Conservation (phyloP, 2,113 vertebrate species). For the Toxotes jaculatrix region DNA sequence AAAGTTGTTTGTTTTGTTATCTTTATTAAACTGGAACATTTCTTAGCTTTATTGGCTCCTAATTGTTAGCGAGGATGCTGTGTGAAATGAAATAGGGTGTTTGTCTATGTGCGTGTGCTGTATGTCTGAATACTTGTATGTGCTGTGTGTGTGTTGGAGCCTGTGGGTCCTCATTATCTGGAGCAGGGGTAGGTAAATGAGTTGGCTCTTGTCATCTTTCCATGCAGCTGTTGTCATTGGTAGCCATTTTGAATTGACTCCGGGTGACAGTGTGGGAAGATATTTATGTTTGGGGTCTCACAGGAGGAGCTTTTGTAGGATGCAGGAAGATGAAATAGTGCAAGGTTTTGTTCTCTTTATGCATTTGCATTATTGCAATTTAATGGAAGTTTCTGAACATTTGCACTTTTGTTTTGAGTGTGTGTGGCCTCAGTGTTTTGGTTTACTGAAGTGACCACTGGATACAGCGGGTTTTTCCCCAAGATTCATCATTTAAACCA, state of each 20-base stretch:
- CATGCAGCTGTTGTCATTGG: slow-evolving; percentile 62
- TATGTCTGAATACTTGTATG: slow-evolving; percentile 17
- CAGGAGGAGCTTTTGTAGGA: slow-evolving; percentile 2
- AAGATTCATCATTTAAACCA: neutral
- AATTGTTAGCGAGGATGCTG: slow-evolving; percentile 38
- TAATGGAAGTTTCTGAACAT: slow-evolving; percentile 1
- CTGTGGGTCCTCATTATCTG: slow-evolving; percentile 71
- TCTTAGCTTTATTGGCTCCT: slow-evolving; percentile 47
- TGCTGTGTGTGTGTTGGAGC: slow-evolving; percentile 32
- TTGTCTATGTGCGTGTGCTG: neutral
- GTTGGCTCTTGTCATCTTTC: slow-evolving; percentile 64
- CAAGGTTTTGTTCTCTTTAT: neutral
- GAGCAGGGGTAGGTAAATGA: slow-evolving; percentile 76
- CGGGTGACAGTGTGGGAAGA: slow-evolving; percentile 37
- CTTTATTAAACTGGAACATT: slow-evolving; percentile 46
- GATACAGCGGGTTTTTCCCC: neutral
- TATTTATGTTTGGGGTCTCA: slow-evolving; percentile 35
- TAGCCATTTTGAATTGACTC: slow-evolving; percentile 56
- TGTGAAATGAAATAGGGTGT: slow-evolving; percentile 11
- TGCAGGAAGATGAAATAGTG: neutral
- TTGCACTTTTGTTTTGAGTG: neutral
- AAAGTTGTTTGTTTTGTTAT: slow-evolving; percentile 35
- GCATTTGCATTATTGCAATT: slow-evolving; percentile 14
- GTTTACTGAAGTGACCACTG: neutral
- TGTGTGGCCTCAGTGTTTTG: neutral